phyloP scores from a whole-genome alignment of 1,140 invertebrate genomes.

The Drosophila leontia region DNA sequence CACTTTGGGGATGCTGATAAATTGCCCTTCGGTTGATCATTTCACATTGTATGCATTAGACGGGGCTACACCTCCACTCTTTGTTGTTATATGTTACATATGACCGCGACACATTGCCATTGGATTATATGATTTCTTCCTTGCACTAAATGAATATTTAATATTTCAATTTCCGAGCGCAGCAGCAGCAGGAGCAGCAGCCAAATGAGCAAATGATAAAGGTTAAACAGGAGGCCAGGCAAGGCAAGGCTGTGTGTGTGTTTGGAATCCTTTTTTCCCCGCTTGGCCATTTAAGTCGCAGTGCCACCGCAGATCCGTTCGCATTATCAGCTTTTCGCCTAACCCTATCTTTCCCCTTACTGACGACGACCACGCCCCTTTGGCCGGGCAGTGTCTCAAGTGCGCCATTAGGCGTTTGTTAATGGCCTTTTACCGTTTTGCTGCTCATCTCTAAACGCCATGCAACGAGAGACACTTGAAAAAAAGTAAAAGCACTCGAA shows the following conservation, averaged over 20 bases:
- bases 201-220: slow-evolving; percentile 1
- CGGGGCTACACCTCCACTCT: slow-evolving; percentile 1
- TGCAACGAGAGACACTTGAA: slow-evolving; percentile 53
- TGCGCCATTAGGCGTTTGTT: slow-evolving; percentile 78
- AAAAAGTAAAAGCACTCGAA: slow-evolving; percentile 1
- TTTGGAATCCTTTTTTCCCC: slow-evolving; percentile 14
- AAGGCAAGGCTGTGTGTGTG: too few relatives aligned
- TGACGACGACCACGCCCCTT: slow-evolving; percentile 28
- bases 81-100: slow-evolving; percentile 26
- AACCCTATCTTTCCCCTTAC: slow-evolving; percentile 29
- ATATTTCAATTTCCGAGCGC: slow-evolving; percentile 71
- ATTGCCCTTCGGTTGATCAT: slow-evolving; percentile 76
- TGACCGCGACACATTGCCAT: slow-evolving; percentile 47
- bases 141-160: slow-evolving; percentile 75
- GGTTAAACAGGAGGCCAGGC: background rate
- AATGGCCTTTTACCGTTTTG: slow-evolving; percentile 77
- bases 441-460: slow-evolving; percentile 49
- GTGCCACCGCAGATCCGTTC: slow-evolving; percentile 35
- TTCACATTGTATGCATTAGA: slow-evolving; percentile 51
- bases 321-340: slow-evolving; percentile 66
- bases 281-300: slow-evolving; percentile 60
- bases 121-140: slow-evolving; percentile 72
- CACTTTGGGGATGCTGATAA: slow-evolving; percentile 81
- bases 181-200: slow-evolving; percentile 3
- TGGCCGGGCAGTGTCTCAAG: slow-evolving; percentile 62